These are phyloP conservation scores for Carabus problematicus DNA, from an alignment of 2,888 invertebrate genomes.

Conservation along the genomic window DNA sequence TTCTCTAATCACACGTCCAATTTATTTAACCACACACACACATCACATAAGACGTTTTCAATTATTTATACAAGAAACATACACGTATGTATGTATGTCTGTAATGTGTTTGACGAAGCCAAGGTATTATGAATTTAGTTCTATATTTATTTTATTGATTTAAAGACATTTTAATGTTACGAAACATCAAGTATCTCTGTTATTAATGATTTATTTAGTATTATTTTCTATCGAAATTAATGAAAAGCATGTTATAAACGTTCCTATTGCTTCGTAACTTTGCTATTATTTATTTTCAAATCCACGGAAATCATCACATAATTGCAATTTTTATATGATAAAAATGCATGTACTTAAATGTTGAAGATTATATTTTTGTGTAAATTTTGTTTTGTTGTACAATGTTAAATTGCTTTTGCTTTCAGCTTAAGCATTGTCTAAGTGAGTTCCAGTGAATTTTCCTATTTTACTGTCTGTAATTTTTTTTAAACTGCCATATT, in stretches of 20 bases:
- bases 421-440: background rate
- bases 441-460: background rate
- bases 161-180: no score
- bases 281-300: conserved; percentile 26
- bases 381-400: background rate
- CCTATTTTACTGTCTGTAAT: background rate
- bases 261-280: conserved; percentile 24
- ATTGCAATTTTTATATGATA: background rate
- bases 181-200: no score
- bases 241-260: background rate
- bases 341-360: conserved; percentile 1
- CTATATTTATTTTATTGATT: no score
- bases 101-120: no score
- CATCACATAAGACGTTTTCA: no score
- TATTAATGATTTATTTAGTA: background rate
- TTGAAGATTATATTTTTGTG: background rate
- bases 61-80: no score
- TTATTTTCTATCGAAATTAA: conserved; percentile 5
- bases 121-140: no score
- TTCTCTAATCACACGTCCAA: no score
- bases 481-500: conserved; percentile 11
- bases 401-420: background rate
- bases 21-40: no score
- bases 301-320: background rate
- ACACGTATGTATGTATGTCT: no score